These are phyloP conservation scores for Cavia aperea DNA, from an alignment of 2,113 vertebrate species.

Conservation along the genomic window DNA sequence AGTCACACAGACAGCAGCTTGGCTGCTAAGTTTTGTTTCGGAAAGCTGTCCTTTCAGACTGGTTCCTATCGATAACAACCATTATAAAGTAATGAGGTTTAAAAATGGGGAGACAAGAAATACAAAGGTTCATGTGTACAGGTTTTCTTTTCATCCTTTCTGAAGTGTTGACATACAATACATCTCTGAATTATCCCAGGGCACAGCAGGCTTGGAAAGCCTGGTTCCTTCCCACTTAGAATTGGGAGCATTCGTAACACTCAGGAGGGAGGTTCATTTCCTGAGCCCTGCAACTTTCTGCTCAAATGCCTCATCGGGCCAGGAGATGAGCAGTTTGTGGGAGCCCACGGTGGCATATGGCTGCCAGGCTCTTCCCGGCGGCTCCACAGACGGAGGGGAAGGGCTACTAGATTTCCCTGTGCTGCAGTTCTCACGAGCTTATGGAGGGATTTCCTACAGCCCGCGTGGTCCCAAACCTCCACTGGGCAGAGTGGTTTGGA, in stretches of 20 bases:
- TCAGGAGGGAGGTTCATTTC: background rate
- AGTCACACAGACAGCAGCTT: background rate
- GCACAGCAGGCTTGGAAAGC: background rate
- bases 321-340: slow-evolving; percentile 44
- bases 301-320: background rate
- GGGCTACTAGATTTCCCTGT: slow-evolving; percentile 55
- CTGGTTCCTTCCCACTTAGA: background rate
- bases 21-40: background rate
- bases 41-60: background rate
- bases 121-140: background rate
- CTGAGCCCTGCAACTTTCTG: slow-evolving; percentile 2
- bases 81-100: background rate
- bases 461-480: slow-evolving; percentile 72
- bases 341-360: slow-evolving; percentile 59
- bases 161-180: background rate
- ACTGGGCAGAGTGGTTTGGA: slow-evolving; percentile 68
- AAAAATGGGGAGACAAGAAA: background rate
- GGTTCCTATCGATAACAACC: background rate
- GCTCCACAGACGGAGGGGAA: slow-evolving; percentile 19
- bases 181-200: background rate
- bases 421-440: slow-evolving; percentile 45
- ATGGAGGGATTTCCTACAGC: slow-evolving; percentile 72
- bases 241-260: background rate
- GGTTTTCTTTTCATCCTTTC: background rate
- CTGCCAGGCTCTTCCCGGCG: slow-evolving; percentile 50